Percentiles rank a stretch among this genome's conserved stretches.
Conservation (phyloP, 2,113 vertebrate genomes). For the Aptenodytes forsteri region DNA sequence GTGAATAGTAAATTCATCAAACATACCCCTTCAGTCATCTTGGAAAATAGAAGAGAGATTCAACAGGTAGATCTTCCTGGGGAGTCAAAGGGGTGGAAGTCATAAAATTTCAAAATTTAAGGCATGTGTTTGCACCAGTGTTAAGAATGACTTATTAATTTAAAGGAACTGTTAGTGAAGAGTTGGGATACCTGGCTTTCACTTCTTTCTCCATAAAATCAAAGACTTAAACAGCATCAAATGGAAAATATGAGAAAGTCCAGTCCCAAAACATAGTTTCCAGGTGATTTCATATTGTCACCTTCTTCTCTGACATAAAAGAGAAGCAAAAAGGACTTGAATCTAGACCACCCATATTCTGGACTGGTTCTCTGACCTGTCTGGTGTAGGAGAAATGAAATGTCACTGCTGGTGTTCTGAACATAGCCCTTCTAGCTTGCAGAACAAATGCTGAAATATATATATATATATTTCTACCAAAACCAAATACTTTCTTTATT, state of each 20-base stretch:
- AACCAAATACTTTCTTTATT: not conserved
- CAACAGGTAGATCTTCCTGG: not conserved
- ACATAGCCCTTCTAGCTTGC: not conserved
- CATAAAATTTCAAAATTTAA: not conserved
- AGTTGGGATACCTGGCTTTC: not conserved
- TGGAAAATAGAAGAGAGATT: not conserved
- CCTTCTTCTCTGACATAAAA: not conserved
- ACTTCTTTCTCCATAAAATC: not conserved
- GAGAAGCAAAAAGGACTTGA: not conserved
- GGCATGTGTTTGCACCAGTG: not conserved
- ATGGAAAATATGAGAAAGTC: not conserved
- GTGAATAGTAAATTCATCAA: not conserved
- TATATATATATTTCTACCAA: not conserved
- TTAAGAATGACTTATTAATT: not conserved
- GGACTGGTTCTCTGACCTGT: not conserved
- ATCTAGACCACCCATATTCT: not conserved
- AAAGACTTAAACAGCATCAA: not conserved
- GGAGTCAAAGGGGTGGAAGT: not conserved
- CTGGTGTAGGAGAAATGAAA: not conserved
- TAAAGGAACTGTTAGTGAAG: not conserved
- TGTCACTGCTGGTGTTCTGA: not conserved
- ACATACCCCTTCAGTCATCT: not conserved
- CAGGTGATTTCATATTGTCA: not conserved
- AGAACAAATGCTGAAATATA: not conserved
- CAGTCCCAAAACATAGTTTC: not conserved